Base-by-base conservation (phyloP, 2,888 invertebrate genomes). In the Nineta flava region DNA sequence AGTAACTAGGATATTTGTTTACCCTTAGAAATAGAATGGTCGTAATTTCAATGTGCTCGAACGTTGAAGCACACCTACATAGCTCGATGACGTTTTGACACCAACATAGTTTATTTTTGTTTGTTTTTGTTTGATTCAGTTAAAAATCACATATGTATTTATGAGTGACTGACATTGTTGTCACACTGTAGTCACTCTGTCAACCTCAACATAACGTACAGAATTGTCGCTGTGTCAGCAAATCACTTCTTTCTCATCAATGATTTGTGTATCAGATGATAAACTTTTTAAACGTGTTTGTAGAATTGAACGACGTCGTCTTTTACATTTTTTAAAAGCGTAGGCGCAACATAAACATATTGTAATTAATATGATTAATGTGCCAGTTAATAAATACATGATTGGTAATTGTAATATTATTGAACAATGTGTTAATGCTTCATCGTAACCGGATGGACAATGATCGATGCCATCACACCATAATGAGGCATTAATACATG, bases 151-250 rank as follows among this genome's bases (percentile, higher is more conserved):
- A 26, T 26, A 26, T 26, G 4, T 3, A 7, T 1, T 7, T 6
- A n/a, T n/a, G n/a, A 13, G 46, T 26, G 17, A 32, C 13, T 32
- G 12, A 34, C 9, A 47, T n/a, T 26, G 63, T 62, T 72, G 79
- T 88, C 87, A 90, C 75, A 90, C 88, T 57, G 90, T 90, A 62
- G 88, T 90, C 64, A 90, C 88, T 55, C 88, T 79, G 67, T 90
- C 90, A 60, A 90, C 81, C 70, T 90, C 88, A 65, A 88, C 86
- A 69, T 88, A 90, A 65, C 87, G 85, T 73, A 87, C 88, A 81
- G 88, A 87, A 84, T 86, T 86, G 79, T 88, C 87, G 83, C 82
- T 87, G 77, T 87, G 88, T 90, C 90, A 90, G 88, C 88, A 87
- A 78, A 88, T 87, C 72, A 87, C 84, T 68, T 87, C 87, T 67